Base-by-base conservation (phyloP, 2,797 vertebrate genomes). In the Benthosema pterotum region DNA sequence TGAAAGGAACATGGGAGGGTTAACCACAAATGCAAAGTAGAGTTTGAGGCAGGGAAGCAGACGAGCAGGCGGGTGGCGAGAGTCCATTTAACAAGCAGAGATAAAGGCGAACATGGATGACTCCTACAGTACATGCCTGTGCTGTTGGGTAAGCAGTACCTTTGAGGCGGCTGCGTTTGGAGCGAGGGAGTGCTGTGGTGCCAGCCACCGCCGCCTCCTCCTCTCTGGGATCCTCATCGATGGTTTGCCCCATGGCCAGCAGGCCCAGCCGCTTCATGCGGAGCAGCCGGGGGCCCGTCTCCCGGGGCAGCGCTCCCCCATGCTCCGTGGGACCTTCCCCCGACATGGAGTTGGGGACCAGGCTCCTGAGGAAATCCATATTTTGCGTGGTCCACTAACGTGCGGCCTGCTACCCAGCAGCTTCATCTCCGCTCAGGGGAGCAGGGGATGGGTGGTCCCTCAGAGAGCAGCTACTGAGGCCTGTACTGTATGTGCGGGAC, bases 301-400 rank as follows among this genome's bases (percentile, higher is more conserved):
- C 95, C 50, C 75, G 89, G 52, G 86, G 69, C 57, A 83, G 53
- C 4, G 77, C 54, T 38, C 69, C 88, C 45, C 83, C 87, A 32
- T 76, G 74, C 42, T 95, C 94, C 76, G 72, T 19, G 64, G 80
- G 74, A 8, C 82, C 84, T 7, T 96, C 95, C 72, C 94, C 94
- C 6, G 91, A 94, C 81, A 91, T 83, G 32, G 80, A 84, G 1
- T 87, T 69, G 18, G 96, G 96, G 72, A 97, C 93, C 0, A 96
- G 93, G 90, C 94, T 96, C 89, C 92, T 98, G 57, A 99, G 88
- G 86, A 98, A 98, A 46, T 98, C 96, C 96, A 98, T 98, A 53
- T 69, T 74, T 46, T 2, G 17, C 42, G 52, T 59, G 43, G 64
- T 82, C 79, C 71, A 55, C 11, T 13, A 55, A 42, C 45, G 54